Evolutionary conservation across 35 echinoderm and acorn worm species (phyloP).

Genomic region (Apostichopus parvimensis): DNA sequence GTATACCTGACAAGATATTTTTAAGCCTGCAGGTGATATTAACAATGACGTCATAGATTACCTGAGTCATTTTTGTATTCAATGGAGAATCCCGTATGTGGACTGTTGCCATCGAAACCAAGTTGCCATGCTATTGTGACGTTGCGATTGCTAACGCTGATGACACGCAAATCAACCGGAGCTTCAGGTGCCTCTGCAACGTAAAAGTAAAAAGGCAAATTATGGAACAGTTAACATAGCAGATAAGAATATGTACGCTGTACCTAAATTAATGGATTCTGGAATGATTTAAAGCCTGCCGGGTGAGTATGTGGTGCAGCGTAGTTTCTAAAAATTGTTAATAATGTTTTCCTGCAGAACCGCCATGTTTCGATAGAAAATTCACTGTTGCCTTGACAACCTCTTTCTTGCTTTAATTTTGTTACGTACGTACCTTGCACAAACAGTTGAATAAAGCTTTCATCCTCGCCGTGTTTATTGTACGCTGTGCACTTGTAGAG

Average conservation of each 20-base stretch:
- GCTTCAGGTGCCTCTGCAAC: conserved; percentile 87
- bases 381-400: too few species aligned
- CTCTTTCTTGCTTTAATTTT: too few species aligned
- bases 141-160: conserved; percentile 65
- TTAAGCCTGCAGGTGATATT: too few species aligned
- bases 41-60: conserved; percentile 12
- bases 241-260: too few species aligned
- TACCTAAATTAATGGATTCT: too few species aligned
- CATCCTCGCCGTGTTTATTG: conserved; percentile 84
- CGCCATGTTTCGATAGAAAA: too few species aligned
- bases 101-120: conserved; percentile 92
- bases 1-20: too few species aligned
- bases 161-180: conserved; percentile 56
- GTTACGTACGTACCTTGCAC: conserved; percentile 69
- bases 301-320: too few species aligned
- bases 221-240: too few species aligned
- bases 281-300: too few species aligned
- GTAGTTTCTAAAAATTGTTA: too few species aligned
- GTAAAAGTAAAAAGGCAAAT: not conserved
- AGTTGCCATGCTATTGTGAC: conserved; percentile 73
- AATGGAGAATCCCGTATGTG: conserved; percentile 85
- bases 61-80: conserved; percentile 97
- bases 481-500: conserved; percentile 78
- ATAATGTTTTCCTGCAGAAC: too few species aligned
- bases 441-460: conserved; percentile 65